Evolutionary conservation across 2,888 invertebrate genomes (phyloP).

Genomic region (Cremastinae sp.): DNA sequence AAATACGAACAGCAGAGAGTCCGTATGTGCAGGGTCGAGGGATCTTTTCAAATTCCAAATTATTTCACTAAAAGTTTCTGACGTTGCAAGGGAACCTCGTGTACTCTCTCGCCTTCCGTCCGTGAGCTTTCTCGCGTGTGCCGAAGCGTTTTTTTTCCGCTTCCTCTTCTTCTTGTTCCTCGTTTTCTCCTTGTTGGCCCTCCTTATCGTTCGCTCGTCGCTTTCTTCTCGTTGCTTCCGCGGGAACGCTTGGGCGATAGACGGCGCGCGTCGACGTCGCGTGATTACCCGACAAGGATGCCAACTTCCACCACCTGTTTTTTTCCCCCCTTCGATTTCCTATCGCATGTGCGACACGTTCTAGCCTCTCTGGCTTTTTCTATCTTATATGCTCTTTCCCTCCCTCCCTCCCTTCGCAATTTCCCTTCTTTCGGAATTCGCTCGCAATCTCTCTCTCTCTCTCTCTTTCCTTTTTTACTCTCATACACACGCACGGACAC

Average conservation of each 20-base stretch:
- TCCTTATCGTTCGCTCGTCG: conserved; percentile 13
- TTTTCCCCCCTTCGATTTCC: conserved; percentile 43
- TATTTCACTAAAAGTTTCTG: no score
- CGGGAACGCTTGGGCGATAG: conserved; percentile 47
- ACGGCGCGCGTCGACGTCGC: conserved; percentile 59
- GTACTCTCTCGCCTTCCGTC: neutral
- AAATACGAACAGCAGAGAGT: no score
- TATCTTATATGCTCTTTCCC: conserved; percentile 1
- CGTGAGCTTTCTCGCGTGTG: conserved; percentile 11
- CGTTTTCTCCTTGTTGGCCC: conserved; percentile 21
- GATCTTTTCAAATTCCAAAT: no score
- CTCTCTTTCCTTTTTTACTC: no score
- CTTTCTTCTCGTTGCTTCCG: conserved; percentile 8
- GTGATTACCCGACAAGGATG: conserved; percentile 54
- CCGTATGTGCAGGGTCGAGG: no score
- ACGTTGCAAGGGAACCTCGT: no score
- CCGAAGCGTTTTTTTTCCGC: conserved; percentile 18
- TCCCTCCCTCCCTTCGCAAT: neutral
- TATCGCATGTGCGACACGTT: conserved; percentile 29
- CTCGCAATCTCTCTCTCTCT: conserved; percentile 1
- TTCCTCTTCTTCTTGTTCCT: conserved; percentile 13
- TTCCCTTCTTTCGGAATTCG: neutral
- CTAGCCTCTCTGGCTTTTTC: conserved; percentile 36
- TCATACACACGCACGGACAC: conserved; percentile 22
- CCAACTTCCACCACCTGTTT: conserved; percentile 42